Evolutionary conservation across 2,888 invertebrate species (phyloP).

Genomic region (Meganola albula): DNA sequence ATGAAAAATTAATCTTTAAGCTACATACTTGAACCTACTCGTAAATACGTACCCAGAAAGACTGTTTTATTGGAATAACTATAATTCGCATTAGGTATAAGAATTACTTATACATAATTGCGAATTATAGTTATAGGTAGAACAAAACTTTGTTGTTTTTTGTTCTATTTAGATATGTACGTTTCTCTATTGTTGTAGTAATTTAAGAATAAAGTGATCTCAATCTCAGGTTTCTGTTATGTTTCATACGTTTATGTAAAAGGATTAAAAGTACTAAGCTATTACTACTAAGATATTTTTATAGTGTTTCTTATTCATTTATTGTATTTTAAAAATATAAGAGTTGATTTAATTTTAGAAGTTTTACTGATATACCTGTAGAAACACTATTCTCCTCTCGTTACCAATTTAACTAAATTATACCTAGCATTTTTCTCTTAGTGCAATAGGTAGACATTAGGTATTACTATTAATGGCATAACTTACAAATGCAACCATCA

Average conservation of each 20-base stretch:
- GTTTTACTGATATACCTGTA: slow-evolving; percentile 1
- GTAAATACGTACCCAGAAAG: not conserved
- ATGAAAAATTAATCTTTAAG: not conserved
- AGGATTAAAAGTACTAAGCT: slow-evolving; percentile 1
- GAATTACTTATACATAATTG: not conserved
- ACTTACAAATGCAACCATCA: not conserved
- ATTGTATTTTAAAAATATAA: slow-evolving; percentile 1
- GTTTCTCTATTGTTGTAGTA: slow-evolving; percentile 2
- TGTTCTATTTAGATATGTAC: slow-evolving; percentile 1
- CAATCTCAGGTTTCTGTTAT: not conserved
- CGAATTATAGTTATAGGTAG: not conserved
- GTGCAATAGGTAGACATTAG: not conserved
- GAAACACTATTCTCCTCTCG: slow-evolving; percentile 1
- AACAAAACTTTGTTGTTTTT: slow-evolving; percentile 1
- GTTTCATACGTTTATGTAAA: slow-evolving; percentile 1
- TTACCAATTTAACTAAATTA: slow-evolving; percentile 1
- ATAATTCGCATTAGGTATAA: slow-evolving; percentile 1
- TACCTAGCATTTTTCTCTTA: not conserved
- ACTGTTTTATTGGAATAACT: slow-evolving; percentile 1
- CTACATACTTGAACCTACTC: not conserved
- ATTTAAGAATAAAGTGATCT: slow-evolving; percentile 1
- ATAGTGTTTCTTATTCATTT: slow-evolving; percentile 2
- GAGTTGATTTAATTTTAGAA: slow-evolving; percentile 1
- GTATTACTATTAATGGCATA: not conserved
- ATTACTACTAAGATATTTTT: slow-evolving; percentile 1